Evolutionary conservation across 2,113 vertebrate genomes (phyloP), one percentile per base, ranked within the genome.

Genomic region (Labeo catla): DNA sequence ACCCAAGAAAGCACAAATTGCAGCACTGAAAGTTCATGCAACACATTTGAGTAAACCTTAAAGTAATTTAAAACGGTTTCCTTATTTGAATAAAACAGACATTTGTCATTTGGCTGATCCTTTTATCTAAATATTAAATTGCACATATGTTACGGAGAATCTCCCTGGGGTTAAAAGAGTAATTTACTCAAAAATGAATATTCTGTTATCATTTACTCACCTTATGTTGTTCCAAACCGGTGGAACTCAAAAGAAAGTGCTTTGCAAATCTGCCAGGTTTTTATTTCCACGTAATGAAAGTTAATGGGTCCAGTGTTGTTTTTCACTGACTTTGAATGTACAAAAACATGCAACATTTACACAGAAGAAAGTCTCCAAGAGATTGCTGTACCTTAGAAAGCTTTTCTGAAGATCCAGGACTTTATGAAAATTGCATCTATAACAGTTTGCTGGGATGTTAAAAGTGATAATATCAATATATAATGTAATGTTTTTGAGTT

Each of bases 11-110:
- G 68, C 36, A 43, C 36, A 36, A 70, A 70, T 70, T 50, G 6
- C 8, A 45, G 68, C 39, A 11, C 16, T n/a, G 16, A 45, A 45
- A 1, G 19, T 45, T 72, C 68, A 45, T n/a, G 39, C 66, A 70
- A 39, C 68, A 72, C 39, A 45, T 54, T 77, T 52, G 6, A 2
- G 28, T 50, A 54, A 54, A 77, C 28, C 28, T 77, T 21, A 50
- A 49, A 16, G 45, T 49, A 16, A 8, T 77, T 77, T 77, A 54
- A 77, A 21, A 8, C 2, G 47, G 76, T 77, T 77, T 34, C 76
- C 15, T 77, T 45, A 63, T 81, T 81, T 65, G 52, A 79, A 79
- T 79, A 36, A 57, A 79, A 79, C 12, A 59, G 4, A 13, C 9
- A 59, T 59, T 79, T 59, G 76, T 11, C 52, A 79, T n/a, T 59